Conservation (phyloP, 1,140 invertebrate genomes). For the Orchestia grillus region DNA sequence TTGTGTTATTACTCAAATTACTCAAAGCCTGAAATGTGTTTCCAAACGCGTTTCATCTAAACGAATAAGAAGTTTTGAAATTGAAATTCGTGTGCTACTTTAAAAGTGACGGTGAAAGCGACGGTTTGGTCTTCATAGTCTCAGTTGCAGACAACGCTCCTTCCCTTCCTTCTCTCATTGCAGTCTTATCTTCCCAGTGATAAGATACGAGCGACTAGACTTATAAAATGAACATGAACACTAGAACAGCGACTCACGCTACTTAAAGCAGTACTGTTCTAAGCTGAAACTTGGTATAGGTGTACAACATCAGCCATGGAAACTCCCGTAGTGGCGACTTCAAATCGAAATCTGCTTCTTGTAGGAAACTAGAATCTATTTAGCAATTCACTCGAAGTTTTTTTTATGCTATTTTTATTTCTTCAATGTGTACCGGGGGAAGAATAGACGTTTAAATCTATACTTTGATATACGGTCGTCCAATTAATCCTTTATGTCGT, state of each 20-base stretch:
- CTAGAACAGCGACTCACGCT: neutral
- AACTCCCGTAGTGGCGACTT: neutral
- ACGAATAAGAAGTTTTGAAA: neutral
- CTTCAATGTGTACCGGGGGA: too few species aligned
- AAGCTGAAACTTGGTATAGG: neutral
- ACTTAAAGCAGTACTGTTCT: neutral
- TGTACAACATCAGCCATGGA: neutral
- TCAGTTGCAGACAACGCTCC: neutral
- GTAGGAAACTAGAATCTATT: neutral
- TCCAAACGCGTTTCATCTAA: too few species aligned
- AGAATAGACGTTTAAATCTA: too few species aligned
- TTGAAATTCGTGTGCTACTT: neutral
- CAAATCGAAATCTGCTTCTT: neutral
- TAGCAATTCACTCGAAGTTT: neutral
- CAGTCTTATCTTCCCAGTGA: neutral
- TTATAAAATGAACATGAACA: neutral
- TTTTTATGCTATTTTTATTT: neutral
- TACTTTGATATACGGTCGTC: too few species aligned
- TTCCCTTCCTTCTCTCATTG: neutral
- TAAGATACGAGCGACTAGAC: neutral
- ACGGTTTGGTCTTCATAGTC: too few species aligned
- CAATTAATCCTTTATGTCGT: too few species aligned
- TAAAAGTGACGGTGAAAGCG: neutral
- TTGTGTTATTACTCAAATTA: too few species aligned
- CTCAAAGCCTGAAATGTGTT: too few species aligned